phyloP scores from a whole-genome alignment of 2,113 vertebrate species.

The Nothoprocta pentlandii region DNA sequence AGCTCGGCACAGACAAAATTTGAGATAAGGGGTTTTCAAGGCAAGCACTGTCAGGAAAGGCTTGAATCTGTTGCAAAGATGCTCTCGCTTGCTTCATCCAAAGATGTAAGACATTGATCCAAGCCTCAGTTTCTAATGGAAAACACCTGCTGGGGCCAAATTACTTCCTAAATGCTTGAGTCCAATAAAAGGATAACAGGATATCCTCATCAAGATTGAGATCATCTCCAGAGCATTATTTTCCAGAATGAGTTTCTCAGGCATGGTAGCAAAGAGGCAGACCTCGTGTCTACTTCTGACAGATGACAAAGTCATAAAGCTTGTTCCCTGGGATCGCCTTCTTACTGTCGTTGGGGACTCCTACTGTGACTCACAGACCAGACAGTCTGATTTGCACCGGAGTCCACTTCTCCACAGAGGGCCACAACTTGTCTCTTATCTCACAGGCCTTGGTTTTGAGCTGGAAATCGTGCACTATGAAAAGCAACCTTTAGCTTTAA shows the following conservation, averaged over 20 bases:
- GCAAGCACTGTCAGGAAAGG: background rate
- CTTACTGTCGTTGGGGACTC: background rate
- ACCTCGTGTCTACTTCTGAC: background rate
- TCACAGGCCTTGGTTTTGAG: background rate
- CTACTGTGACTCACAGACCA: background rate
- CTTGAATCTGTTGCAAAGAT: slow-evolving; percentile 45
- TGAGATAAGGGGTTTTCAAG: background rate
- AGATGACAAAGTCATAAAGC: background rate
- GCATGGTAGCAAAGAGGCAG: background rate
- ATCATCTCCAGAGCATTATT: background rate
- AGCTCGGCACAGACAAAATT: background rate
- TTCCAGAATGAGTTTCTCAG: background rate
- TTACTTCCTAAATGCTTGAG: background rate
- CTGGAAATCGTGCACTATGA: background rate
- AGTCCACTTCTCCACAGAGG: background rate
- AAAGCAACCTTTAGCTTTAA: background rate
- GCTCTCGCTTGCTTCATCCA: background rate
- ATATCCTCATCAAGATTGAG: background rate
- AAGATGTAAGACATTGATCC: background rate
- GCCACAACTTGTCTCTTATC: background rate
- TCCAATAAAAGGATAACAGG: background rate
- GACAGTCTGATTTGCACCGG: background rate
- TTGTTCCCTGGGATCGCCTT: background rate
- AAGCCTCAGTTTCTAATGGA: slow-evolving; percentile 7
- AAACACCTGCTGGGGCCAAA: slow-evolving; percentile 22